Conservation (phyloP, 2,113 vertebrate species). For the Kryptolebias marmoratus region DNA sequence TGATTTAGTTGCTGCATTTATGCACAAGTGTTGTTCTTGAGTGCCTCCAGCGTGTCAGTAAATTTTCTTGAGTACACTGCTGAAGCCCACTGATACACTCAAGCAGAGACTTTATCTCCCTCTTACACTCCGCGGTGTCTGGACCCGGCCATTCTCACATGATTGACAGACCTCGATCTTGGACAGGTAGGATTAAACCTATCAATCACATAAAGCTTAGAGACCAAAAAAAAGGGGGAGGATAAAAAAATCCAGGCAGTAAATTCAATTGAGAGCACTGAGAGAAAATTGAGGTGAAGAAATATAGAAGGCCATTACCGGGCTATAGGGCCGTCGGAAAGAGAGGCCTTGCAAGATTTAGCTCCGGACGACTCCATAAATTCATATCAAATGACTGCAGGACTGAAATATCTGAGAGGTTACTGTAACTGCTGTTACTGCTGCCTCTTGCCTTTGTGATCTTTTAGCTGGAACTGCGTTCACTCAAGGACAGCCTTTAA, state of each 20-base stretch:
- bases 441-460: constrained; percentile 67
- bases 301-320: constrained; percentile 83
- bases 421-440: constrained; percentile 70
- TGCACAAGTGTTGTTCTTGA: constrained; percentile 54
- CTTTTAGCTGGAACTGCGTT: constrained; percentile 62
- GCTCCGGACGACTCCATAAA: constrained; percentile 79
- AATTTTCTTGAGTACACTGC: constrained; percentile 68
- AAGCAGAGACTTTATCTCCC: constrained; percentile 71
- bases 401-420: constrained; percentile 73
- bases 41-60: constrained; percentile 65
- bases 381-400: constrained; percentile 81
- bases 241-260: constrained; percentile 67
- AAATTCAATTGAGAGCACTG: constrained; percentile 82
- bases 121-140: constrained; percentile 57
- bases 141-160: constrained; percentile 53
- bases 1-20: constrained; percentile 59
- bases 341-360: constrained; percentile 81
- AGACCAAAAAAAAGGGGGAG: constrained; percentile 64
- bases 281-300: constrained; percentile 82
- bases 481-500: constrained; percentile 74
- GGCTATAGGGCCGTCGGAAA: constrained; percentile 77
- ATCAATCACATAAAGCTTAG: constrained; percentile 80
- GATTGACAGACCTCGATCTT: constrained; percentile 81
- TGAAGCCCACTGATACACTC: constrained; percentile 72
- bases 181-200: constrained; percentile 81